These are phyloP conservation scores for Tyto alba DNA, from an alignment of 2,113 vertebrate species.

Conservation along the genomic window DNA sequence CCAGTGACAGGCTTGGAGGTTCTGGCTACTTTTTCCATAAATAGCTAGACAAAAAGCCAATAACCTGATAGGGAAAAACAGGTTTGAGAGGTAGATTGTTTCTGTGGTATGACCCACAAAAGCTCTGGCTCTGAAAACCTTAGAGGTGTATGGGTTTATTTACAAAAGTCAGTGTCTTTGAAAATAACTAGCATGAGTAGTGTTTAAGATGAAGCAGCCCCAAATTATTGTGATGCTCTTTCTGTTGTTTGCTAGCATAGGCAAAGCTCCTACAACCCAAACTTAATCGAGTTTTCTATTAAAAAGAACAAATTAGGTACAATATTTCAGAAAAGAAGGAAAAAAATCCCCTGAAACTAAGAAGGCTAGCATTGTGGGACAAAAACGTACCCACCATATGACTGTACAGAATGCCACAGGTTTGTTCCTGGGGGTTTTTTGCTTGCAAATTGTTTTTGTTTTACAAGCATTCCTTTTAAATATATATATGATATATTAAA, in stretches of 20 bases:
- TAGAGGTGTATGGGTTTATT: not conserved
- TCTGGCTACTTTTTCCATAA: not conserved
- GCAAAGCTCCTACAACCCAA: not conserved
- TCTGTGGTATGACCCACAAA: not conserved
- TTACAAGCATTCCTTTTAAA: not conserved
- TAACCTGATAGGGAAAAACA: not conserved
- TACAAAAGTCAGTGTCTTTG: not conserved
- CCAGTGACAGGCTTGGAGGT: not conserved
- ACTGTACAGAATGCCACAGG: not conserved
- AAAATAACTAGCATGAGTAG: not conserved
- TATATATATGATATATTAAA: not conserved
- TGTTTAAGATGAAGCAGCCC: not conserved
- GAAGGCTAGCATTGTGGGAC: not conserved
- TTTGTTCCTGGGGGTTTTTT: not conserved
- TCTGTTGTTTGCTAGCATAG: not conserved
- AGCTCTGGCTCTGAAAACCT: not conserved
- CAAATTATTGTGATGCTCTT: not conserved
- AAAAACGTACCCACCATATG: not conserved
- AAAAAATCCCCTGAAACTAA: accelerated
- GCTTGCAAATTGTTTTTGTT: not conserved
- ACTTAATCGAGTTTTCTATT: not conserved
- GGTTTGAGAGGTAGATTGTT: not conserved
- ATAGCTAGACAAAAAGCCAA: not conserved
- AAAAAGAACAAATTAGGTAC: not conserved
- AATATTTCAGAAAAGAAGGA: not conserved